Base-by-base conservation (phyloP, 2,113 vertebrate genomes). In the Neoarius graeffei region DNA sequence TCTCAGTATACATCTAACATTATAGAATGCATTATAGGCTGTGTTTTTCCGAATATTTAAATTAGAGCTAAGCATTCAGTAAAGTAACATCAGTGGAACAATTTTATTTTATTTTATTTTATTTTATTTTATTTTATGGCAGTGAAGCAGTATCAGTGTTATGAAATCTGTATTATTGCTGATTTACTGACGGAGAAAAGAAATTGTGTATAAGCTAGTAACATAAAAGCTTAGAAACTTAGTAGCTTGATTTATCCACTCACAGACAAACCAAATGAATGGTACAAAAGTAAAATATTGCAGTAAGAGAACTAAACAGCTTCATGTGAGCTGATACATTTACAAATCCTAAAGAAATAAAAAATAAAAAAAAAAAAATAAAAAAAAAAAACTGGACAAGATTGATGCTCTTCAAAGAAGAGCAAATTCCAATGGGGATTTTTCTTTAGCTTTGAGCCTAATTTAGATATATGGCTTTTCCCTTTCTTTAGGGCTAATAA, bases 371-470 rank as follows among this genome's bases (percentile, higher is more conserved):
- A 0, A 42, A 42, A 42, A 42, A 42, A n/a, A n/a, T n/a, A 35
- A 35, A 35, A 35, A 35, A 35, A 0, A 42, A 42, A 42, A 42
- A 42, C 0, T 76, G n/a, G 30, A 66, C 81, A 84, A 10, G 27
- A 77, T 15, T 76, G 27, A 87, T 57, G 85, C 85, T 89, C 90
- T 84, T 79, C 79, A 80, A 86, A 87, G 88, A 86, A 87, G 88
- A 90, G 88, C 30, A 87, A 87, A 89, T 81, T 91, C 85, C 84
- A 85, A 79, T 88, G 60, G 83, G 82, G 80, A 86, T 85, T 27
- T 83, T 89, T 66, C 60, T 91, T 85, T 87, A 87, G 88, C 90
- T 89, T 89, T 91, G 60, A 89, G 88, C 86, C 62, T 85, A 90
- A 89, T 90, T 81, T 54, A 82, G 62, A 67, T 88, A 48, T 88